phyloP scores from a whole-genome alignment of 2,888 invertebrate species.

The Vesta saturnalis region DNA sequence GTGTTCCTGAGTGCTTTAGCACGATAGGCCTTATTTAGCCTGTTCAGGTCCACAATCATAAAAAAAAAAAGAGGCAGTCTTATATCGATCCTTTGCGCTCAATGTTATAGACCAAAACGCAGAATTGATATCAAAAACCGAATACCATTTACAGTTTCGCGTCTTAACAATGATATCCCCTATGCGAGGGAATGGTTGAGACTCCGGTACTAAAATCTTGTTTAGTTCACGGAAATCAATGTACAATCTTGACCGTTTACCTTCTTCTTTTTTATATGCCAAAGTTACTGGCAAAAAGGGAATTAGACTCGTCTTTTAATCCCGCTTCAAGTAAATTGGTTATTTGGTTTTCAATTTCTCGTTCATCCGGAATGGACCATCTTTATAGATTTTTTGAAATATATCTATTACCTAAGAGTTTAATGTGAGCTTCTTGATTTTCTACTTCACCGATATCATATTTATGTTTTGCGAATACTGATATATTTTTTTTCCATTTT shows the following conservation, averaged over 20 bases:
- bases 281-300: neutral
- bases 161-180: neutral
- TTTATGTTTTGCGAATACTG: neutral
- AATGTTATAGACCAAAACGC: neutral
- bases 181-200: neutral
- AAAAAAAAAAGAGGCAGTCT: neutral
- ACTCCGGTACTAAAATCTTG: neutral
- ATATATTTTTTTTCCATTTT: neutral
- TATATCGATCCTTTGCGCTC: neutral
- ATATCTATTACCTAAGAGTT: neutral
- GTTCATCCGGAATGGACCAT: neutral
- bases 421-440: neutral
- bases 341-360: neutral
- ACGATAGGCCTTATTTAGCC: too few relatives aligned
- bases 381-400: neutral
- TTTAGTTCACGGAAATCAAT: neutral
- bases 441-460: neutral
- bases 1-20: too few relatives aligned
- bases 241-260: neutral
- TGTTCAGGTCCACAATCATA: too few relatives aligned
- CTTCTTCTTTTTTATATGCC: neutral
- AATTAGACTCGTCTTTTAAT: neutral
- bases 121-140: neutral
- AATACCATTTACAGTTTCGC: neutral
- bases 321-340: neutral